phyloP scores from a whole-genome alignment of 2,113 vertebrate genomes.

The Onychorhynchus coronatus region DNA sequence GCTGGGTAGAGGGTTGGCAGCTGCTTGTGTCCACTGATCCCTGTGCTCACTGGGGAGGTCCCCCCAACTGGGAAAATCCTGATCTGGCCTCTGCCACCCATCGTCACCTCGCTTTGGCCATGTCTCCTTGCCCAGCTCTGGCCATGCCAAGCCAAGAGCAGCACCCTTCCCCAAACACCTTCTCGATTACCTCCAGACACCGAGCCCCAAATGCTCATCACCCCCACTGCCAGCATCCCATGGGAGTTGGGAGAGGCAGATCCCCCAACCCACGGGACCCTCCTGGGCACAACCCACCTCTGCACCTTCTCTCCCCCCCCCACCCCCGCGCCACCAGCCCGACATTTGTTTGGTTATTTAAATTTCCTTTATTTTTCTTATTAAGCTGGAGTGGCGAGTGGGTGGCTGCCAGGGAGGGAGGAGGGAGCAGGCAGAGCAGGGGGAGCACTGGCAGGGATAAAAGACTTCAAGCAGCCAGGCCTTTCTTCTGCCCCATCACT shows the following conservation, averaged over 20 bases:
- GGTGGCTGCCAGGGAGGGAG: not conserved
- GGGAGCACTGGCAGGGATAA: not conserved
- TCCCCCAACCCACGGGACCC: not conserved
- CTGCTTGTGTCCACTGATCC: not conserved
- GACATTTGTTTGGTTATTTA: not conserved
- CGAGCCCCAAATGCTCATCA: rapidly evolving
- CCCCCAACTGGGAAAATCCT: not conserved
- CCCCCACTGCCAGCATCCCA: not conserved
- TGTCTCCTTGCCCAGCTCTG: not conserved
- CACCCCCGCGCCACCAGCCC: rapidly evolving
- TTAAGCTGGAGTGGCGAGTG: not conserved
- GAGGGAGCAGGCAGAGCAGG: not conserved
- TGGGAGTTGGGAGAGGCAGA: not conserved
- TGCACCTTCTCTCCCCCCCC: not conserved
- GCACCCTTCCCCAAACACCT: not conserved
- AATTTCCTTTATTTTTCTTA: not conserved
- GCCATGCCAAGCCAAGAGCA: not conserved
- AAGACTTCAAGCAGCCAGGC: not conserved
- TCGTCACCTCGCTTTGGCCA: not conserved
- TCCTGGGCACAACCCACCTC: not conserved
- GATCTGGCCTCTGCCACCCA: not conserved
- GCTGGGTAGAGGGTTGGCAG: not conserved
- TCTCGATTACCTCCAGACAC: not conserved
- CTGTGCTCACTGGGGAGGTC: not conserved
- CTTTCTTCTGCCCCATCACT: not conserved